Evolutionary conservation across 53 echinoderm and acorn worm species (phyloP), one percentile per base, ranked within the genome.

Genomic region (Echinometra lucunter): DNA sequence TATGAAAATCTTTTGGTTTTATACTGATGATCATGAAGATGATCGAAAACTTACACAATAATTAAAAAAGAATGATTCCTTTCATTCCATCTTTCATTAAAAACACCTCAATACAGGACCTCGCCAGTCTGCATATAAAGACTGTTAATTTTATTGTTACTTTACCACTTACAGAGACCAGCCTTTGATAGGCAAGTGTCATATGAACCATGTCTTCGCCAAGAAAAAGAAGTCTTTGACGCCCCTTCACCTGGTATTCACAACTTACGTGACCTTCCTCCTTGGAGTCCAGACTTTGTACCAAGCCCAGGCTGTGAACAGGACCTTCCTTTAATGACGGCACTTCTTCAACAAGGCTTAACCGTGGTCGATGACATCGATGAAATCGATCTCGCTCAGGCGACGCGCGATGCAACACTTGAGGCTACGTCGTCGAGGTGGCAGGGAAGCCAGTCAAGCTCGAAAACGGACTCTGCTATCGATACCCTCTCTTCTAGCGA

Each of bases 211-310:
- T 94, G 94, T n/a, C 89, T 63, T 23, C 94, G 90, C 45, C 72
- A 78, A 19, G 95, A 95, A 90, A 93, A 90, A 47, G 95, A 95
- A 45, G 37, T 90, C 0, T 95, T 89, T 60, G 95, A 95, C 42
- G 38, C 87, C 18, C 94, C 89, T 6, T 82, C 87, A 35, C 89
- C 94, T 2, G 94, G 94, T 37, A 25, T 94, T 37, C 38, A 83
- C 30, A 23, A 27, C 67, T 32, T 66, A 6, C 42, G 19, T 4
- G 38, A 45, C 6, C 94, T 94, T 6, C 94, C 94, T 7, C 1
- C 85, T 4, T 94, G 94, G 94, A 94, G 94, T 44, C 94, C 63
- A 23, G 66, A 85, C 67, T 66, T 72, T 81, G 45, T n/a, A 37
- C 37, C 69, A 45, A 57, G 23, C 75, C 32, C 75, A 0, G 37